These are phyloP conservation scores for Sebastes schlegelii DNA, from an alignment of 2,113 vertebrate genomes.

Conservation along the genomic window DNA sequence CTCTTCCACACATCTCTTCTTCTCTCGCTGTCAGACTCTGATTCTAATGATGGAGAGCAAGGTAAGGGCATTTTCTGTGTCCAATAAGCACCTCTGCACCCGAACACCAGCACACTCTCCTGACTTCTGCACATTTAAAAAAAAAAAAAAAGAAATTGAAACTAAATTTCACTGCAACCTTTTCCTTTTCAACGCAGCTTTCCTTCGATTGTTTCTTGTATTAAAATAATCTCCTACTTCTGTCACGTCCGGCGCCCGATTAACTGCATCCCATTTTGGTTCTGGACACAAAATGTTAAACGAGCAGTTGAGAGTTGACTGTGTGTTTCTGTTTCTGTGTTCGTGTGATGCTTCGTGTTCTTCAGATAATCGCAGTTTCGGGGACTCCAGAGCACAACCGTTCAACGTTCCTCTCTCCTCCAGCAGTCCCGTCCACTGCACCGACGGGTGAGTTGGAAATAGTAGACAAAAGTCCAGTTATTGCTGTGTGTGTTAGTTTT, in stretches of 20 bases:
- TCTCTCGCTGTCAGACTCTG: constrained; percentile 81
- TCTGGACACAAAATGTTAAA: neutral
- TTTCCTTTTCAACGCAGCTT: constrained; percentile 10
- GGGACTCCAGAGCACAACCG: constrained; percentile 77
- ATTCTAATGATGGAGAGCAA: constrained; percentile 82
- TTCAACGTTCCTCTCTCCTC: constrained; percentile 84
- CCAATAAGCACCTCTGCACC: neutral
- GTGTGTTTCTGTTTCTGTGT: constrained; percentile 14
- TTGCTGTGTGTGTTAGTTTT: neutral
- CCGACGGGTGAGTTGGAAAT: constrained; percentile 87
- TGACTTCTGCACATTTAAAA: neutral
- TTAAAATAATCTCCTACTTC: neutral
- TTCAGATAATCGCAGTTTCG: constrained; percentile 62
- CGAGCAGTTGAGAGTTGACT: neutral
- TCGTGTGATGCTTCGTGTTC: neutral
- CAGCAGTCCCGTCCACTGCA: constrained; percentile 88
- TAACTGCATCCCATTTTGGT: constrained; percentile 3
- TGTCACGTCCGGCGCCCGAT: neutral
- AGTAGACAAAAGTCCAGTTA: neutral
- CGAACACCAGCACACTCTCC: neutral
- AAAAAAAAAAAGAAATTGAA: too few relatives aligned
- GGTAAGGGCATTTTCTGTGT: constrained; percentile 82
- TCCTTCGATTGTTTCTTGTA: neutral
- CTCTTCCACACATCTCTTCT: constrained; percentile 53
- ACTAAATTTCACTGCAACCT: neutral